Base-by-base conservation (phyloP, 2,888 invertebrate genomes). In the Luffia ferchaultella region DNA sequence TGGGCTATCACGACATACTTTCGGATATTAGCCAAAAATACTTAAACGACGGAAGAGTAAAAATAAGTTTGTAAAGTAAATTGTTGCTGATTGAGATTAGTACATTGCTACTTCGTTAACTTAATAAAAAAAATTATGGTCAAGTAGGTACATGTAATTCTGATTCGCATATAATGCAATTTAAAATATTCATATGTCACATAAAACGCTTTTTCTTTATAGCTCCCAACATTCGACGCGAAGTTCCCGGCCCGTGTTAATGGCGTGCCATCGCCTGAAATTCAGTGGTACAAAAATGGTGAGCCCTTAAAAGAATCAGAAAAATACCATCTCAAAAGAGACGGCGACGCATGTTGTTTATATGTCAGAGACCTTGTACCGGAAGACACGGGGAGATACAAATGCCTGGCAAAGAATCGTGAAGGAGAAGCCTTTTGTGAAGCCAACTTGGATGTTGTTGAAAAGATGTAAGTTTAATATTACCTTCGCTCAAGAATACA, bases 271-370 rank as follows among this genome's bases (percentile, higher is more conserved):
- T 84, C 87, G 45, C 97, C 97, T 0, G 93, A 94, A 9, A 86
- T 97, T 17, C 82, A 88, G 1, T 98, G 97, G 97, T 93, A 89
- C 76, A 93, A 91, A 75, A 89, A 96, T 72, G 94, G 93, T 5
- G 85, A 88, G 51, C 90, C 89, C 0, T 86, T 97, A 16, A 72
- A 76, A 1, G 87, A 89, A 55, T 78, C 86, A 1, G 88, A 90
- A 48, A 95, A 93, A 68, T 94, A 92, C 68, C 87, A 87, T 55
- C 84, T 95, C 45, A 86, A 85, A 64, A 64, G 91, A 1, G 95
- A 95, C 62, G 94, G 94, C 0, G 95, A 95, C 65, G 87, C 89
- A 15, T 90, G 90, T 63, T 90, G 90, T 52, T 78, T 96, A 49
- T 92, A 91, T 56, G 87, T 96, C 2, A 83, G 88, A 46, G 89